Percentiles rank a stretch among this genome's conserved stretches.
These are phyloP conservation scores for Esox niger DNA, from an alignment of 2,113 vertebrate genomes.

Conservation along the genomic window DNA sequence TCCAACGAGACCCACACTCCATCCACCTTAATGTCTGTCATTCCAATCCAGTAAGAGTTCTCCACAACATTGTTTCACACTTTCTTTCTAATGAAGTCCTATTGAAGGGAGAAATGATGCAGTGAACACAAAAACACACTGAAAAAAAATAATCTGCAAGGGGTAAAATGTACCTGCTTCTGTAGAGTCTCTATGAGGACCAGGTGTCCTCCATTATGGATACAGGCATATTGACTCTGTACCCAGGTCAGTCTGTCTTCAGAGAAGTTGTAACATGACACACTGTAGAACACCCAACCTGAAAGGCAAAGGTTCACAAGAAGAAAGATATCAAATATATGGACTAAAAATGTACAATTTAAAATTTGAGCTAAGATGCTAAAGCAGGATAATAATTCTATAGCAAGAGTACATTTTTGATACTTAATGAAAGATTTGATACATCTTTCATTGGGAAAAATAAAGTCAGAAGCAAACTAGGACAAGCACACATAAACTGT, in stretches of 20 bases:
- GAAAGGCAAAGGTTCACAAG: too few species aligned
- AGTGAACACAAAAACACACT: too few species aligned
- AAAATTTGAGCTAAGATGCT: too few species aligned
- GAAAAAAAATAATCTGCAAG: not conserved
- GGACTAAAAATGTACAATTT: too few species aligned
- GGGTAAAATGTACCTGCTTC: not conserved
- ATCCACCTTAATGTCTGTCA: not conserved
- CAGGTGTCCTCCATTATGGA: not conserved
- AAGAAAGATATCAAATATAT: too few species aligned
- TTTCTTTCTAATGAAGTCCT: not conserved
- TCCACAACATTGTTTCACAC: not conserved
- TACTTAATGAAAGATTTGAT: too few species aligned
- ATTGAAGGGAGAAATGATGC: not conserved
- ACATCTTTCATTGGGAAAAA: too few species aligned
- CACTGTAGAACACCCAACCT: too few species aligned
- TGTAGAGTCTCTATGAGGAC: not conserved
- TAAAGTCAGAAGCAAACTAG: too few species aligned
- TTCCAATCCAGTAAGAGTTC: not conserved
- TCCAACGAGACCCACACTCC: conserved; percentile 2
- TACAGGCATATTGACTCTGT: not conserved
- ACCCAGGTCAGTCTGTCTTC: not conserved
- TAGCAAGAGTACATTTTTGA: too few species aligned
- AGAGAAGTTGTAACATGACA: not conserved
- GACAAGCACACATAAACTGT: too few species aligned
- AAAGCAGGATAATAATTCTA: too few species aligned